These are phyloP conservation scores for Phaenicophaeus curvirostris DNA, from an alignment of 2,797 vertebrate genomes.

Conservation along the genomic window DNA sequence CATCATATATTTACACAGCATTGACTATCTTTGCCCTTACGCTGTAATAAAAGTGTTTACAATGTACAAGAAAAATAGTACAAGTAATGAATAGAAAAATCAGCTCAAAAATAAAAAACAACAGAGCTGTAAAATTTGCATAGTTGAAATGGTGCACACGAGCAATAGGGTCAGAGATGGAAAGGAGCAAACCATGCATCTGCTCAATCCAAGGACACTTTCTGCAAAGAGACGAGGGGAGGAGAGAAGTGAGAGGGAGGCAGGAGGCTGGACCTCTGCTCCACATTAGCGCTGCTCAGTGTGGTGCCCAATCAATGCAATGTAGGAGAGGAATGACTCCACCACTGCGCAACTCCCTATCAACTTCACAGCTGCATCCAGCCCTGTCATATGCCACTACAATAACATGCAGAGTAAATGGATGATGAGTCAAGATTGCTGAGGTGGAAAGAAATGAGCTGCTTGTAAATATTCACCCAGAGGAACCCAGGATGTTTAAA, in stretches of 20 bases:
- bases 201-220: background rate
- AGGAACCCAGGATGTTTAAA: background rate
- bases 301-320: background rate
- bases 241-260: background rate
- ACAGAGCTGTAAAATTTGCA: background rate
- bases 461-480: background rate
- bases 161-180: background rate
- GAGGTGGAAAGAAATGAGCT: background rate
- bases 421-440: background rate
- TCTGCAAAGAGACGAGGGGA: background rate
- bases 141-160: background rate
- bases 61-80: background rate
- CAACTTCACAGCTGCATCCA: background rate
- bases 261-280: background rate
- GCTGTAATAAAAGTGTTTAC: background rate
- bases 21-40: background rate
- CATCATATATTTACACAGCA: background rate
- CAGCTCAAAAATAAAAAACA: background rate
- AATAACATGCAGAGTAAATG: background rate
- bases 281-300: background rate
- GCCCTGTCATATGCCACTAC: background rate
- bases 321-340: background rate
- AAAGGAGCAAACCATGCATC: background rate
- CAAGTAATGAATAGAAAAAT: background rate
- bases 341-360: background rate